phyloP scores from a whole-genome alignment of 2,797 vertebrate genomes.

The Hydrophis major region DNA sequence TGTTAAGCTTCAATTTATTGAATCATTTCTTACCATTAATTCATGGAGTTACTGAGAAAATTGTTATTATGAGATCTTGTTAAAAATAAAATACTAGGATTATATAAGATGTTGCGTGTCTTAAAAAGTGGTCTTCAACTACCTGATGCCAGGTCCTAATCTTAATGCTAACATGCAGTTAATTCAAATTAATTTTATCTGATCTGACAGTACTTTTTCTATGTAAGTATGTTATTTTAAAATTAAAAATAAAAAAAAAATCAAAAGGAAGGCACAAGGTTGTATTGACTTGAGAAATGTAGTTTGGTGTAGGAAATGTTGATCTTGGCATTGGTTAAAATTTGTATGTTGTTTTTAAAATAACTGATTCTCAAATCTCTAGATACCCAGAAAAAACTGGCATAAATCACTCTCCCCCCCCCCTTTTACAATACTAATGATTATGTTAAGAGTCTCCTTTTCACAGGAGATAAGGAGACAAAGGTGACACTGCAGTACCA shows the following conservation, averaged over 20 bases:
- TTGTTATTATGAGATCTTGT: background rate
- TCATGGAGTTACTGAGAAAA: background rate
- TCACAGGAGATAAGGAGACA: background rate
- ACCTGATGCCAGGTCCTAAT: background rate
- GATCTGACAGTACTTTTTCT: background rate
- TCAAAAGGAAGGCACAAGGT: background rate
- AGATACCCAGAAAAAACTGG: background rate
- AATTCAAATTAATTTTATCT: background rate
- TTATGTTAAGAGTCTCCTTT: background rate
- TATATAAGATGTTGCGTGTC: background rate
- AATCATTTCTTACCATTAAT: background rate
- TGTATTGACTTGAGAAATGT: background rate
- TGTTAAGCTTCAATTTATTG: background rate
- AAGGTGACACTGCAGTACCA: background rate
- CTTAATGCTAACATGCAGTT: background rate
- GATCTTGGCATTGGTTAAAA: background rate
- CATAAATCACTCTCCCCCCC: background rate
- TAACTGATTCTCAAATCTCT: background rate
- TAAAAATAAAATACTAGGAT: too few species aligned
- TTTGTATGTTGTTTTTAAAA: background rate
- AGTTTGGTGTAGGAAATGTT: background rate
- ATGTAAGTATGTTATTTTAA: background rate
- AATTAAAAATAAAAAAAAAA: background rate
- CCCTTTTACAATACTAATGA: background rate
- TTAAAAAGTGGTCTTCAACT: background rate